Evolutionary conservation across 1,140 invertebrate species (phyloP).

Genomic region (Aphidius gifuensis): DNA sequence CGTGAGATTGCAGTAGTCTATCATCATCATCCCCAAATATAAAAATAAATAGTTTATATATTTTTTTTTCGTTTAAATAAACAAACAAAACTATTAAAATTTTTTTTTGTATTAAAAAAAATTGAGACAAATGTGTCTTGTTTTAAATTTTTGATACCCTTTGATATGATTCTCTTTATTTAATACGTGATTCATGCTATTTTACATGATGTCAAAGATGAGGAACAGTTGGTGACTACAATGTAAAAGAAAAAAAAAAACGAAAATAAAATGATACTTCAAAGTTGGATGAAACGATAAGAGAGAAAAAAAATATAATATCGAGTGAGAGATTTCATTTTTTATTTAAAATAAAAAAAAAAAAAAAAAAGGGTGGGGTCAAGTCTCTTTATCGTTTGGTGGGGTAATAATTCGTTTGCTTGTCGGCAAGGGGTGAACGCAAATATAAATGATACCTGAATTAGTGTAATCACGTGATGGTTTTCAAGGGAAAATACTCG

Average conservation of each 20-base stretch:
- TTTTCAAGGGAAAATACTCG: conserved; percentile 47
- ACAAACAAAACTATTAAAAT: neutral
- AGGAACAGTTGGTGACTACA: conserved; percentile 54
- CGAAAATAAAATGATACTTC: conserved; percentile 51
- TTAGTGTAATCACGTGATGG: conserved; percentile 55
- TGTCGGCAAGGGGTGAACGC: conserved; percentile 43
- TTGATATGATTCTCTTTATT: too few relatives aligned
- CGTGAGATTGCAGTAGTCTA: conserved; percentile 4
- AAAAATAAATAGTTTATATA: neutral
- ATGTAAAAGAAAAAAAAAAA: conserved; percentile 22
- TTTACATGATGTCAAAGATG: conserved; percentile 42
- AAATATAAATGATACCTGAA: conserved; percentile 56
- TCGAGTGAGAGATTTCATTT: neutral
- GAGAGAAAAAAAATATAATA: neutral
- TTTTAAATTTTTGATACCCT: neutral
- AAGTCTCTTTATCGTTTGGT: conserved; percentile 4
- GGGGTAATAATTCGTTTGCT: conserved; percentile 21
- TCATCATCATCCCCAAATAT: neutral
- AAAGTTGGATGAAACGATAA: conserved; percentile 41
- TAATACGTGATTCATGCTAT: conserved; percentile 50
- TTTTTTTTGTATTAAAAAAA: neutral
- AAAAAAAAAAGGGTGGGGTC: neutral
- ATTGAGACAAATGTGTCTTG: conserved; percentile 3
- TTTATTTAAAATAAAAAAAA: neutral
- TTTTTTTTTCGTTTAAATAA: neutral